Conservation (phyloP, 64 coral and sea anemone species). For the Dendrophyllia cribrosa region DNA sequence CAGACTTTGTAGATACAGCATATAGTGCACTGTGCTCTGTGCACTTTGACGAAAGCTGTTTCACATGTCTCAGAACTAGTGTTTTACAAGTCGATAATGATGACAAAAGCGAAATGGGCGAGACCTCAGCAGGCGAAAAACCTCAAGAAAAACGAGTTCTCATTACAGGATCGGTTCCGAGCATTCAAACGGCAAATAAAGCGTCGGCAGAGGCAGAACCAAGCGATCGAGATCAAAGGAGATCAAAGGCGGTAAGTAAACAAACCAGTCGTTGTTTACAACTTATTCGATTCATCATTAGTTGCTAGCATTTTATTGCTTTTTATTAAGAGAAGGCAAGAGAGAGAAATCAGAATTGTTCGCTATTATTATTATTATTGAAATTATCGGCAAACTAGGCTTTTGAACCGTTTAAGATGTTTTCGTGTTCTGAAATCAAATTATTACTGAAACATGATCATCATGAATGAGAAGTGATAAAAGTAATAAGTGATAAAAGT, state of each 20-base stretch:
- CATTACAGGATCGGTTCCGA: conserved; percentile 25
- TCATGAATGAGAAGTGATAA: too few relatives aligned
- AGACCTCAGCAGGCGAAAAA: not conserved
- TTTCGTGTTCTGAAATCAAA: too few relatives aligned
- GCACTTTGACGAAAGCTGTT: conserved; percentile 31
- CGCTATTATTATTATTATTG: too few relatives aligned
- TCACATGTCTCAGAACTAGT: conserved; percentile 27
- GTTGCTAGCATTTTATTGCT: not conserved
- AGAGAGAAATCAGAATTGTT: too few relatives aligned
- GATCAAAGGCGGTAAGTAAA: conserved; percentile 15
- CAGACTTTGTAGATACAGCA: conserved; percentile 38
- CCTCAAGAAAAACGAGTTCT: conserved; percentile 31
- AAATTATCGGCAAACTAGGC: too few relatives aligned
- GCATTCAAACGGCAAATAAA: conserved; percentile 27
- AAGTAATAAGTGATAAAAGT: too few relatives aligned
- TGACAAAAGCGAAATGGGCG: not conserved
- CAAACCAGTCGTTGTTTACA: not conserved
- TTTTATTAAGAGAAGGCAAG: not conserved
- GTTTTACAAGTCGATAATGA: not conserved
- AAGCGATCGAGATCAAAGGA: conserved; percentile 23
- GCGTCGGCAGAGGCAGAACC: not conserved
- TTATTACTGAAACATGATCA: too few relatives aligned
- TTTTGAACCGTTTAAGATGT: too few relatives aligned
- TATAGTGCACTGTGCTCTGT: conserved; percentile 52
- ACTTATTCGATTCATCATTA: too few relatives aligned